phyloP scores from a whole-genome alignment of 2,888 invertebrate genomes.

The Chymomyza fuscimana region DNA sequence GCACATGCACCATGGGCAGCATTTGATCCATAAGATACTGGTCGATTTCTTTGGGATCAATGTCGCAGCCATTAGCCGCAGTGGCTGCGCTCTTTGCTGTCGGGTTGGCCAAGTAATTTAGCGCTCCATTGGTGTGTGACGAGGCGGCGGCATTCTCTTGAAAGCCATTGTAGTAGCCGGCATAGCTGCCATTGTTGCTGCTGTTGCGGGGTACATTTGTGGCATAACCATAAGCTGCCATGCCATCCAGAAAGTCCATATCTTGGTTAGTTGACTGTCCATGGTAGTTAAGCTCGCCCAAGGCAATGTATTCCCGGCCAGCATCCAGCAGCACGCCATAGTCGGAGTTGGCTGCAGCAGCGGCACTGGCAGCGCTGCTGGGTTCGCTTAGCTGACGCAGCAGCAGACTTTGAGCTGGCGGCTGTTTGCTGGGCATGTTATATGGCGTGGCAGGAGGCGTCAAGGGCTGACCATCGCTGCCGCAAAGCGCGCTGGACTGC shows the following conservation, averaged over 20 bases:
- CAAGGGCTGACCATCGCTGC: constrained; percentile 63
- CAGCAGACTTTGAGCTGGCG: constrained; percentile 49
- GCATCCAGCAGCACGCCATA: constrained; percentile 70
- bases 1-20: constrained; percentile 69
- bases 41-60: constrained; percentile 80
- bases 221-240: constrained; percentile 39
- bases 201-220: background rate
- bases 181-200: constrained; percentile 36
- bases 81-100: constrained; percentile 31
- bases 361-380: constrained; percentile 23
- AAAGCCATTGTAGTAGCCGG: constrained; percentile 37
- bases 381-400: constrained; percentile 66
- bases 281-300: constrained; percentile 62
- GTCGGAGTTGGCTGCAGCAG: constrained; percentile 39
- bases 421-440: constrained; percentile 32
- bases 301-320: constrained; percentile 68
- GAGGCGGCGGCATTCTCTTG: constrained; percentile 41
- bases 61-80: constrained; percentile 55
- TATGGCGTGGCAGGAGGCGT: constrained; percentile 79
- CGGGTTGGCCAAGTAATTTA: constrained; percentile 75
- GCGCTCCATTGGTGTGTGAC: constrained; percentile 76
- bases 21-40: constrained; percentile 79
- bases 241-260: constrained; percentile 61
- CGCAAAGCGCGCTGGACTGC: constrained; percentile 63
- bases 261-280: constrained; percentile 35